phyloP scores from a whole-genome alignment of 2,888 invertebrate species.

The Brenthis ino region DNA sequence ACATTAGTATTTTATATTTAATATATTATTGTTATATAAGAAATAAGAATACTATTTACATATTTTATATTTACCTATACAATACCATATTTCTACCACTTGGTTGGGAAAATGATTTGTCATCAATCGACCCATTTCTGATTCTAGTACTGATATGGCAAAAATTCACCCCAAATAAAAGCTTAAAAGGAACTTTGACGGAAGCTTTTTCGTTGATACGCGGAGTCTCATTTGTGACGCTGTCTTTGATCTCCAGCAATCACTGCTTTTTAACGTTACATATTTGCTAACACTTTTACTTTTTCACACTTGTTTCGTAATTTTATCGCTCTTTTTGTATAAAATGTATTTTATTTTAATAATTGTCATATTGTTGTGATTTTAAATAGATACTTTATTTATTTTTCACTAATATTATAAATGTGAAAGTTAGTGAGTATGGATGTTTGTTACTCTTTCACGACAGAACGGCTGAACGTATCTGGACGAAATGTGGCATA shows the following conservation, averaged over 20 bases:
- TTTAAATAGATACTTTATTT: no score
- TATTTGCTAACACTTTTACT: conserved; percentile 11
- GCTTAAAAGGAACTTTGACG: conserved; percentile 40
- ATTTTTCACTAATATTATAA: no score
- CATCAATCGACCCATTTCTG: conserved; percentile 41
- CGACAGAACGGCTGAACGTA: no score
- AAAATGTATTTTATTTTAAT: no score
- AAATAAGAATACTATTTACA: no score
- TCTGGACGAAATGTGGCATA: no score
- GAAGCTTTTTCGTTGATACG: conserved; percentile 40
- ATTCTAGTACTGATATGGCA: conserved; percentile 40
- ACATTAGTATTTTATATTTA: neutral
- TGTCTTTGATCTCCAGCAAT: conserved; percentile 29
- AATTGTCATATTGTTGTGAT: no score
- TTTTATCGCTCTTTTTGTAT: neutral
- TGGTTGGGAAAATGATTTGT: conserved; percentile 45
- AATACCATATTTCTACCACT: conserved; percentile 17
- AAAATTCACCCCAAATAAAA: conserved; percentile 43
- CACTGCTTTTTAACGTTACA: conserved; percentile 19
- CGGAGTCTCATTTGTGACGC: conserved; percentile 39
- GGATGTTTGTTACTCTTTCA: no score
- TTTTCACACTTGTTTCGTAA: conserved; percentile 3
- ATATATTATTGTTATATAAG: no score
- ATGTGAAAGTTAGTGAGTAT: no score
- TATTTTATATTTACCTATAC: neutral